These are phyloP conservation scores for Drosophila mayaguana DNA, from an alignment of 2,888 invertebrate genomes.

Conservation along the genomic window DNA sequence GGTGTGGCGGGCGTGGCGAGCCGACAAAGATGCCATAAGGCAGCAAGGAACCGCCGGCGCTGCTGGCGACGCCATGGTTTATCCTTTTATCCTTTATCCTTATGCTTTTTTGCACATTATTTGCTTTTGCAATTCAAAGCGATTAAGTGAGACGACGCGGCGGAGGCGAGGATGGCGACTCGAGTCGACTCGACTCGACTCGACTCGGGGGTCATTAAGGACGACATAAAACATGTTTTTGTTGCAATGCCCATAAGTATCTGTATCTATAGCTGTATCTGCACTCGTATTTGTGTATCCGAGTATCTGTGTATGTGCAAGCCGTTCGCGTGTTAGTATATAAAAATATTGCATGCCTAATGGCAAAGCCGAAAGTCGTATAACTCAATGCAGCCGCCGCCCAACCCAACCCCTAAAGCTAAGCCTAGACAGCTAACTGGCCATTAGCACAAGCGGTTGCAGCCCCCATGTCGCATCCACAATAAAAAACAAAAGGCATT, in stretches of 20 bases:
- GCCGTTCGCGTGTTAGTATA: slow-evolving; percentile 33
- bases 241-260: slow-evolving; percentile 70
- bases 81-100: slow-evolving; percentile 74
- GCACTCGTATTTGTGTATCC: background rate
- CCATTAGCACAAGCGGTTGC: slow-evolving; percentile 69
- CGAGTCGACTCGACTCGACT: slow-evolving; percentile 45
- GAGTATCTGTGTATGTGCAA: slow-evolving; percentile 24
- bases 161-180: slow-evolving; percentile 18
- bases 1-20: slow-evolving; percentile 48
- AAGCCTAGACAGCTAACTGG: slow-evolving; percentile 35
- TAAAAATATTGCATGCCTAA: slow-evolving; percentile 77
- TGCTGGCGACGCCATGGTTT: slow-evolving; percentile 75
- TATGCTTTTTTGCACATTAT: slow-evolving; percentile 80
- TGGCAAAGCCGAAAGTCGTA: slow-evolving; percentile 69
- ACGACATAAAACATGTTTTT: slow-evolving; percentile 80
- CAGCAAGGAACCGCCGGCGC: slow-evolving; percentile 65
- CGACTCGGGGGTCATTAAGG: slow-evolving; percentile 77
- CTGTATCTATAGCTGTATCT: slow-evolving; percentile 25
- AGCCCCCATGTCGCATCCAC: slow-evolving; percentile 36
- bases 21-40: slow-evolving; percentile 69
- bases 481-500: slow-evolving; percentile 42
- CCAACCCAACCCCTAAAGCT: slow-evolving; percentile 18
- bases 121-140: slow-evolving; percentile 82
- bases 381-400: slow-evolving; percentile 61
- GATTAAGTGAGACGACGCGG: slow-evolving; percentile 70